Base-by-base conservation (phyloP, 2,888 invertebrate species). In the Agrypnus murinus region DNA sequence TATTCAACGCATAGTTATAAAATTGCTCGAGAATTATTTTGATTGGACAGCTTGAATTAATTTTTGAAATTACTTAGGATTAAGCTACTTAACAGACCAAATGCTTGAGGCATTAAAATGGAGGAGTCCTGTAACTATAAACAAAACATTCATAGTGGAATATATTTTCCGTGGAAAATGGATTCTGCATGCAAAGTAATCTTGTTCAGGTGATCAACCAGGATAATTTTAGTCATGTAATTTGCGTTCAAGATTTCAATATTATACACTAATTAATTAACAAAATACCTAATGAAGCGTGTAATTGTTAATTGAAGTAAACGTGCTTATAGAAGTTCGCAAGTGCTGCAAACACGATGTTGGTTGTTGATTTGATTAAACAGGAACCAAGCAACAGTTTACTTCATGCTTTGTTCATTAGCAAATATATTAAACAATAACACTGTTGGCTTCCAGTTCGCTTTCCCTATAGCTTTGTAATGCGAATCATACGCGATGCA, bases 241-340 rank as follows among this genome's bases (percentile, higher is more conserved):
- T 55, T 53, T 32, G 34, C 34, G 15, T 31, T 10, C 17, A 6
- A 10, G 55, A 17, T 58, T 55, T 55, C 57, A 46, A 65, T 65
- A 58, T 65, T 58, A 45, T 58, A 43, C 46, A 59, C 64, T 69
- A 69, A 69, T 69, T 69, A 69, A 64, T 69, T 64, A 69, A 69
- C 64, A 69, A 69, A 69, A 69, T 65, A 65, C 59, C 40, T 69
- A 69, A 69, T 69, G 69, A 65, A 65, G 58, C 50, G 59, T 60
- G 60, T 65, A 69, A 69, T 59, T 69, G 59, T 69, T 65, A 69
- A 69, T 69, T 65, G 69, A 55, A 69, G 65, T 65, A 69, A 69
- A 59, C 65, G 53, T 59, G 59, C 65, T 69, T 69, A 64, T 59
- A 45, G 65, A 69, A 69, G 43, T 69, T 65, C 40, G 50, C 59